Evolutionary conservation across 2,888 invertebrate species (phyloP), one percentile per base, ranked within the genome.

Genomic region (Matsumyia berberina): DNA sequence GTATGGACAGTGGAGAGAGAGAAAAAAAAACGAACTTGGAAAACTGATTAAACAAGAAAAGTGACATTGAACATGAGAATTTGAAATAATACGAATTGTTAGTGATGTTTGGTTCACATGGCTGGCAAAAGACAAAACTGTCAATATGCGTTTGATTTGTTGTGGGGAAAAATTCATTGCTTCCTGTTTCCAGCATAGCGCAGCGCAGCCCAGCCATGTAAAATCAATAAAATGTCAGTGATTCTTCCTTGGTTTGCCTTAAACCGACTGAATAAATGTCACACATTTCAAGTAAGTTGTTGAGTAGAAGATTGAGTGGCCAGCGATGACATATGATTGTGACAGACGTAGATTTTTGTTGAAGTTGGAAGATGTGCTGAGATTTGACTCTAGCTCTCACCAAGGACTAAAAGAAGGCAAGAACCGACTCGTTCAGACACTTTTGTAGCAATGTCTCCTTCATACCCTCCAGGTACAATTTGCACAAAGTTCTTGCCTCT

Each of bases 1-100:
- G n/a, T n/a, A 69, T 73, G 66, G 58, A 51, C 64, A 35, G 72
- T 76, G 66, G 51, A 44, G 15, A 31, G 11, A 24, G 17, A 35
- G 31, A 37, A 64, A 53, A 5, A 53, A 19, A 39, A 74, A 37
- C 9, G 42, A 80, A 42, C 60, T 74, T 51, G n/a, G 58, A 29
- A 53, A 74, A 85, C 80, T 74, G 79, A 80, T 83, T 73, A 67
- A 83, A 83, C 79, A 79, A 80, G 85, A 85, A 80, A 85, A 74
- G 57, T 80, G 85, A 85, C 85, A 80, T 79, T 76, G 85, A 86
- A 81, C 86, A 86, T 86, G 86, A 81, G 86, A 86, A 81, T 81
- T 81, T 80, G 80, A 85, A 85, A 80, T 85, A 74, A 70, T 70
- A 67, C 76, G 76, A 77, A 74, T 74, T 67, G 76, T 79, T 55